phyloP scores from a whole-genome alignment of 35 echinoderm and acorn worm species.

The Anneissia japonica region DNA sequence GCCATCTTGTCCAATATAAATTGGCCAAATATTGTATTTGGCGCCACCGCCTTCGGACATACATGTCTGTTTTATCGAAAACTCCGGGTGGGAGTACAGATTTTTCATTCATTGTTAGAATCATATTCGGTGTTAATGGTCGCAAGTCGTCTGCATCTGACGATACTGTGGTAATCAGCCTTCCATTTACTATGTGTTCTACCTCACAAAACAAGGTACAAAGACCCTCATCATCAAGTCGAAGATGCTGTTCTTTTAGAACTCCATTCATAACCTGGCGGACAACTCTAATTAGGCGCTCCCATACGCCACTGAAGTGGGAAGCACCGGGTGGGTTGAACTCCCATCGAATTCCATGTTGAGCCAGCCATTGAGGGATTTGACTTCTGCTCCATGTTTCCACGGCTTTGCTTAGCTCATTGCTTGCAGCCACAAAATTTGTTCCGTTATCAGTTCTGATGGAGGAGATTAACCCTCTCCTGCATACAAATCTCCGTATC shows the following conservation, averaged over 20 bases:
- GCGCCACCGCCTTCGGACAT: slow-evolving; percentile 36
- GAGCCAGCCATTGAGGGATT: not conserved
- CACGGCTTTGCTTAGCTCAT: not conserved
- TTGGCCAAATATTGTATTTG: slow-evolving; percentile 64
- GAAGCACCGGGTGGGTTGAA: slow-evolving; percentile 57
- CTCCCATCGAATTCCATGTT: slow-evolving; percentile 2
- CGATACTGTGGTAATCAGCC: slow-evolving; percentile 43
- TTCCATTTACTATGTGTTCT: slow-evolving; percentile 44
- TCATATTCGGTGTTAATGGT: slow-evolving; percentile 21
- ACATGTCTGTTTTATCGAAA: slow-evolving; percentile 45
- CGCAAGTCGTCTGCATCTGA: slow-evolving; percentile 47
- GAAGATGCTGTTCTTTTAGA: slow-evolving; percentile 27
- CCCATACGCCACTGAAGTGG: slow-evolving; percentile 67
- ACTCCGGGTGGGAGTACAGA: not conserved
- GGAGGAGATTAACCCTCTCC: not conserved
- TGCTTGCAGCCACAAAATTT: not conserved
- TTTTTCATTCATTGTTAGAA: not conserved
- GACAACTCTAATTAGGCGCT: slow-evolving; percentile 43
- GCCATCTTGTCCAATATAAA: slow-evolving; percentile 66
- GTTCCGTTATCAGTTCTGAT: not conserved
- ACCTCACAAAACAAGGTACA: slow-evolving; percentile 45
- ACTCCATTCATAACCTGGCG: slow-evolving; percentile 1
- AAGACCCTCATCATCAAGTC: slow-evolving; percentile 49
- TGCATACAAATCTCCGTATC: not conserved
- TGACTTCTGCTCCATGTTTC: not conserved